phyloP scores from a whole-genome alignment of 2,113 vertebrate species.

The Coptodon bakossiorum region DNA sequence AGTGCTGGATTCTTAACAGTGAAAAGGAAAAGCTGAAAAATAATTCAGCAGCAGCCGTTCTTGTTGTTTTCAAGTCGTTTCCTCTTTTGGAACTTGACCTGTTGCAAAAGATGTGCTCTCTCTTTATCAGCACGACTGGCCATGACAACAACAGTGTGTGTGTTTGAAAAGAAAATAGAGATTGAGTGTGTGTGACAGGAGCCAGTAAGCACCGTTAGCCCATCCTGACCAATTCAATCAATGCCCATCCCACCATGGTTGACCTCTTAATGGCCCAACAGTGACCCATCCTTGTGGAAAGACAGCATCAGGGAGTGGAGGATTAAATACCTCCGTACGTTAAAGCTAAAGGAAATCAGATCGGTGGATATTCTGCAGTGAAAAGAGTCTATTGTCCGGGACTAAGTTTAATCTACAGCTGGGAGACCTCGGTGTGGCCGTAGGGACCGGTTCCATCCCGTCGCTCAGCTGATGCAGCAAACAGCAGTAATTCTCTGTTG shows the following conservation, averaged over 20 bases:
- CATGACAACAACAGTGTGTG: background rate
- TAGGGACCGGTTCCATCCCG: background rate
- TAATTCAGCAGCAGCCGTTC: background rate
- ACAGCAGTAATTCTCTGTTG: conserved; percentile 29
- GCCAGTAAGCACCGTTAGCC: conserved; percentile 14
- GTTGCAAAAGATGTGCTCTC: background rate
- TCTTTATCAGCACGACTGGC: background rate
- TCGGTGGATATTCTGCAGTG: background rate
- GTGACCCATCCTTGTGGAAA: background rate
- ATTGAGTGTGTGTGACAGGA: conserved; percentile 24
- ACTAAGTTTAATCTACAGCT: conserved; percentile 27
- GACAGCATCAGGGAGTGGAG: background rate
- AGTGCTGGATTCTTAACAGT: background rate
- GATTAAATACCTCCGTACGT: conserved; percentile 11
- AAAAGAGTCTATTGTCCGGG: conserved; percentile 6
- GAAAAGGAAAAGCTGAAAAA: background rate
- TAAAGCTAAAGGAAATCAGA: background rate
- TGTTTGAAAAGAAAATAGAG: background rate
- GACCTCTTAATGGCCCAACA: conserved; percentile 17
- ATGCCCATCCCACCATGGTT: conserved; percentile 16
- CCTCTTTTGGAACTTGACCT: background rate
- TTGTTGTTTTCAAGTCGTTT: background rate
- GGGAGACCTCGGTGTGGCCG: conserved; percentile 30
- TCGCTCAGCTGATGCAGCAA: conserved; percentile 10
- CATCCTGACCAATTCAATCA: conserved; percentile 15